These are phyloP conservation scores for Ptyas mucosa DNA, from an alignment of 2,113 vertebrate species.

Conservation along the genomic window DNA sequence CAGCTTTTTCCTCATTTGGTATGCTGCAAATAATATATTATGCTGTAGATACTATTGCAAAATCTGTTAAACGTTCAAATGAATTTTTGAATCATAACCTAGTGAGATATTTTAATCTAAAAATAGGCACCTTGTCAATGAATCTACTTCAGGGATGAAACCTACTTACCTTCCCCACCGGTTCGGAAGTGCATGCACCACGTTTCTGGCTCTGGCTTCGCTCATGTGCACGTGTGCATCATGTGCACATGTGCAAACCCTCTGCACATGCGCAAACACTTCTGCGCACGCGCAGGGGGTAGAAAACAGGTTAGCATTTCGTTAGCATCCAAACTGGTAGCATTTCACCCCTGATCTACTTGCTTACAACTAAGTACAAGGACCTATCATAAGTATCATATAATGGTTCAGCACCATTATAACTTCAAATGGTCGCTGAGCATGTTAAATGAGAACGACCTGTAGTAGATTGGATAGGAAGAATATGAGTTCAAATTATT, in stretches of 20 bases:
- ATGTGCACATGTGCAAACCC: no score
- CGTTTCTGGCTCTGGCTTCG: no score
- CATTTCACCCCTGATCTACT: background rate
- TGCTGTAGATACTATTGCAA: background rate
- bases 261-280: no score
- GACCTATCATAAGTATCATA: background rate
- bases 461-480: background rate
- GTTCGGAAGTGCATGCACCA: no score
- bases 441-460: background rate
- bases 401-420: background rate
- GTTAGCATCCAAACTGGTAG: no score
- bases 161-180: no score
- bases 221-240: no score
- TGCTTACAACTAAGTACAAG: background rate
- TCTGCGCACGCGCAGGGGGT: no score
- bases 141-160: no score
- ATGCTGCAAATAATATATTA: background rate
- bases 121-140: background rate
- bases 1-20: background rate
- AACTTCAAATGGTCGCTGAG: background rate
- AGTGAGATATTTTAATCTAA: background rate
- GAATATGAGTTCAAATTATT: background rate
- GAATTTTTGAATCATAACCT: background rate
- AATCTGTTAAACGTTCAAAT: background rate
- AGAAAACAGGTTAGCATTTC: no score